Base-by-base conservation (phyloP, 2,888 invertebrate species). In the Allacma fusca region DNA sequence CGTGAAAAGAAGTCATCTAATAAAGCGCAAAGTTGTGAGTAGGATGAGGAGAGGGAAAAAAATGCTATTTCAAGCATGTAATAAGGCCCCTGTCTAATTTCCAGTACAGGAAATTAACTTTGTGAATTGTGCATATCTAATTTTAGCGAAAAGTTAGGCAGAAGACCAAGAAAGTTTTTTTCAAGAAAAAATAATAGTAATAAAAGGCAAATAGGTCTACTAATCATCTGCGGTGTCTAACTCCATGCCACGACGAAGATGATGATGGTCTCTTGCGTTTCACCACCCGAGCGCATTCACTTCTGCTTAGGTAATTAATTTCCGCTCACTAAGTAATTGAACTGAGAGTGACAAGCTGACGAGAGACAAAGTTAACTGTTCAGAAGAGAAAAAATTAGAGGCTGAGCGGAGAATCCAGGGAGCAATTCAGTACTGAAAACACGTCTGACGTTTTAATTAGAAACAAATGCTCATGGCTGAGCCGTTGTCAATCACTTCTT, bases 51-150 rank as follows among this genome's bases (percentile, higher is more conserved):
- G 44, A 43, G 73, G 69, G 62, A 78, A 80, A 81, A n/a, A 83
- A 84, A 77, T 81, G 81, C 80, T 80, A 83, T 81, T 83, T 83
- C 83, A 83, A 82, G 79, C 84, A 83, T 83, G 82, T 83, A 83
- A 82, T 83, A 83, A 84, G 82, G 80, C 74, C 78, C 81, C 80
- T 82, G 82, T 83, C 81, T 80, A 75, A 78, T 80, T 80, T 80
- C 77, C 75, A 78, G 78, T 81, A 81, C 82, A 83, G 82, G 80
- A 84, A 84, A 83, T 84, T 84, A 84, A 82, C 81, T 84, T 82
- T 81, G 81, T 82, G 82, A 84, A 84, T 84, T 82, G 84, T 84
- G 84, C 84, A 83, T 84, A 81, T 82, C 84, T 84, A 83, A 84
- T 84, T 84, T 84, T 84, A 83, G 84, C 79, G 81, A 77, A 79